Conservation (phyloP, 2,888 invertebrate genomes). For the Therioaphis trifolii region DNA sequence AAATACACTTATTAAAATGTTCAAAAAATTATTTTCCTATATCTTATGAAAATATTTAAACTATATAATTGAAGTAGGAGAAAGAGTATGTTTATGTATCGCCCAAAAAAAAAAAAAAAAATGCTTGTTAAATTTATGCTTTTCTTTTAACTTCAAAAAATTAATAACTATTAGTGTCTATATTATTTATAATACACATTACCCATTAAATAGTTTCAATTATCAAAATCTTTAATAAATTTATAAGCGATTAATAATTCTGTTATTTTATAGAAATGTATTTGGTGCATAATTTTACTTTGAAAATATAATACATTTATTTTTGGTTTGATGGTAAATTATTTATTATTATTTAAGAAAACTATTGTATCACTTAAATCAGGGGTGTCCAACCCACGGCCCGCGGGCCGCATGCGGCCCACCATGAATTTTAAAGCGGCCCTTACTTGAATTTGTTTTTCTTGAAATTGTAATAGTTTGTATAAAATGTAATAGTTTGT, state of each 20-base stretch:
- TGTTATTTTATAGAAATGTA: background rate
- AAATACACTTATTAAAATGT: too few relatives aligned
- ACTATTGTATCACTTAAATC: conserved; percentile 24
- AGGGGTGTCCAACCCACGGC: too few relatives aligned
- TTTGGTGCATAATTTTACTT: conserved; percentile 31
- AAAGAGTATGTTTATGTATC: background rate
- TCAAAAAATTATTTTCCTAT: too few relatives aligned
- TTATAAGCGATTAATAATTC: background rate
- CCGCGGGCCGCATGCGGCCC: too few relatives aligned
- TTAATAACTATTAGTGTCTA: background rate
- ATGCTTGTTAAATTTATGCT: background rate
- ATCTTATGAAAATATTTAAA: background rate
- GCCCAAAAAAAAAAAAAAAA: background rate
- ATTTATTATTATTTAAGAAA: conserved; percentile 20
- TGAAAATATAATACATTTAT: conserved; percentile 18
- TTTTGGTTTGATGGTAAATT: conserved; percentile 30
- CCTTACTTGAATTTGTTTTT: too few relatives aligned
- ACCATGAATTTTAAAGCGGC: too few relatives aligned
- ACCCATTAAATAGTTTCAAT: background rate
- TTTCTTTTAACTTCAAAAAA: background rate
- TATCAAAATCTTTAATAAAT: background rate
- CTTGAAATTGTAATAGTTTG: too few relatives aligned
- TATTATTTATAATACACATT: background rate
- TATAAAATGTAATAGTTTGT: too few relatives aligned
- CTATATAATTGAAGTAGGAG: background rate